Base-by-base conservation (phyloP, 64 coral and sea anemone species). In the Cladopsammia gracilis region DNA sequence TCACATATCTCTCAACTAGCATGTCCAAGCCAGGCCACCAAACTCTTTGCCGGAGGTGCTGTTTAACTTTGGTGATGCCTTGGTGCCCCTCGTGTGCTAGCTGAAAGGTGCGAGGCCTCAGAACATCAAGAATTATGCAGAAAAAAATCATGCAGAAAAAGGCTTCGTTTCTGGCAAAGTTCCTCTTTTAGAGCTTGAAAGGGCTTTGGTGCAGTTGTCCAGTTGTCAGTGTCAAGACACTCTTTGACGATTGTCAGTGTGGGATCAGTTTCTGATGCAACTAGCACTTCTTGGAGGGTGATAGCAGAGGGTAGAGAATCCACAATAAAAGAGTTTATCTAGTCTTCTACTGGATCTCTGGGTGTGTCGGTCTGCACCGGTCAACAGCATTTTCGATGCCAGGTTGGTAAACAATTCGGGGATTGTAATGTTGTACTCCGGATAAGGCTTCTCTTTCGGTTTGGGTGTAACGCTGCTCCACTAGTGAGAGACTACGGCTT, bases 381-480 rank as follows among this genome's bases (percentile, higher is more conserved):
- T 70, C 67, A 34, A 70, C 67, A 34, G 67, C 67, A 70, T 42
- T 70, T 70, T 70, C 3, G n/a, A 70, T 70, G 67, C 67, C 67
- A 70, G 23, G 66, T 34, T 70, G 25, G 25, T 70, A 70, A 25
- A 70, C 8, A 26, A 70, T 70, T 19, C 66, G 20, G 3, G 66
- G 66, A 23, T 20, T 70, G 66, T 70, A 70, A 20, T 70, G 1
- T 70, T 70, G 66, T 23, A 25, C 66, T 18, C 66, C 66, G 26
- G 22, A 18, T 18, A 23, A 23, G 19, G 67, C 22, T 70, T 70
- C 67, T 70, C 22, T 70, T 70, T 70, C 67, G 4, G 67, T 77
- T 77, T 77, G 48, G 48, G 49, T 77, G 19, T 77, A 77, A 48
- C 74, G 47, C 74, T 77, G 67, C 24, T 70, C 67, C 7, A 54